A percentile compares a stretch with the other conserved stretches of the same genome.
Conservation (phyloP, 2,797 vertebrate species). For the Cyclopterus lumpus region DNA sequence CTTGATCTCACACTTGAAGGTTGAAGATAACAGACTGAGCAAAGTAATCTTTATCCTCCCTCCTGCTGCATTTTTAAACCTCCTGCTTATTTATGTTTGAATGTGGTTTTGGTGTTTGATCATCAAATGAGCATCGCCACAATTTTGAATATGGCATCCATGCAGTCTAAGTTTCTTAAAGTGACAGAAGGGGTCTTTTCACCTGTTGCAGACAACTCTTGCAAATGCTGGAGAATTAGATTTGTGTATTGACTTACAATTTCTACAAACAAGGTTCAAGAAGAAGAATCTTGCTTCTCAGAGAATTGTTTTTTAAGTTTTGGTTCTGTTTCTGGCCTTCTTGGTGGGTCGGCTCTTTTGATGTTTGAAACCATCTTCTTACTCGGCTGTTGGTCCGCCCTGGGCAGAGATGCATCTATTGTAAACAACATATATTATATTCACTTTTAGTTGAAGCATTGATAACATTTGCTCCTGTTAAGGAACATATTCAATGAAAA, state of each 20-base stretch:
- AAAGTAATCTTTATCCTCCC: conserved; percentile 20
- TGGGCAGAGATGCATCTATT: conserved; percentile 15
- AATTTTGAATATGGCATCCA: background rate
- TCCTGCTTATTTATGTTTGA: conserved; percentile 2
- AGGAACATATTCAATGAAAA: background rate
- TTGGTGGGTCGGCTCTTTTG: background rate
- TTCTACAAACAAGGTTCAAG: background rate
- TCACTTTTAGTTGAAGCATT: conserved; percentile 8
- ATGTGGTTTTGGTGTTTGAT: background rate
- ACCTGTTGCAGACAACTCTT: background rate
- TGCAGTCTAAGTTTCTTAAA: background rate
- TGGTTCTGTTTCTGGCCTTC: background rate
- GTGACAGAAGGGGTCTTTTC: background rate
- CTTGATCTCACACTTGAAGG: conserved; percentile 49
- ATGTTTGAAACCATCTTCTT: background rate
- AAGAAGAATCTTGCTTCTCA: background rate
- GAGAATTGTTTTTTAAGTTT: background rate
- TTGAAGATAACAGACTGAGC: conserved; percentile 24
- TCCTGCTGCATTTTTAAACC: conserved; percentile 14
- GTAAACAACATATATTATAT: conserved; percentile 12
- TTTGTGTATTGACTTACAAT: background rate
- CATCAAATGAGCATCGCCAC: background rate
- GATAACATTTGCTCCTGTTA: background rate
- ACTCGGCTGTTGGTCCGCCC: background rate
- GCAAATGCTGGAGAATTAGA: conserved; percentile 2